These are phyloP conservation scores for Watsonalla binaria DNA, from an alignment of 2,888 invertebrate species.

Conservation along the genomic window DNA sequence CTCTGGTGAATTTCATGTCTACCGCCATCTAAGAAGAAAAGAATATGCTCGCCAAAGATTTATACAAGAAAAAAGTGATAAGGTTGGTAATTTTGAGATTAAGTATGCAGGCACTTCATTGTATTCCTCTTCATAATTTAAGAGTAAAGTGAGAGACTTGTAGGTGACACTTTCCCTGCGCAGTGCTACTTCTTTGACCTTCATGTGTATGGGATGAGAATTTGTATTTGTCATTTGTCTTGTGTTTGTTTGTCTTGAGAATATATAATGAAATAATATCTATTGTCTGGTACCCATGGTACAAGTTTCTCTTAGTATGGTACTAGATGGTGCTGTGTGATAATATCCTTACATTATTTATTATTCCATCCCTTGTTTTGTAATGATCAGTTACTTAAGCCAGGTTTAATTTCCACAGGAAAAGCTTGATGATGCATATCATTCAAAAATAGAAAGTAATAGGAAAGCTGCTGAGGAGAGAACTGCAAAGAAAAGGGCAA, in stretches of 20 bases:
- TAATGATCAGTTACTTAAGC: not conserved
- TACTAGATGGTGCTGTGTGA: too few relatives aligned
- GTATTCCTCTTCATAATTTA: not conserved
- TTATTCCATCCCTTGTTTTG: too few relatives aligned
- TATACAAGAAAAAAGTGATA: conserved; percentile 92
- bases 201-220: too few relatives aligned
- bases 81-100: conserved; percentile 64
- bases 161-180: too few relatives aligned
- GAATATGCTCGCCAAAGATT: conserved; percentile 97
- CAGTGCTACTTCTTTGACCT: too few relatives aligned
- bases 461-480: conserved; percentile 83
- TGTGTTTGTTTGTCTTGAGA: too few relatives aligned
- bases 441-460: conserved; percentile 88
- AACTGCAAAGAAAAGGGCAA: conserved; percentile 95
- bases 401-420: conserved; percentile 75
- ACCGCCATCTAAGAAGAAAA: conserved; percentile 95
- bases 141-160: too few relatives aligned
- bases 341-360: too few relatives aligned
- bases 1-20: conserved; percentile 99
- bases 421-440: conserved; percentile 89
- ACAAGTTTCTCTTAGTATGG: too few relatives aligned
- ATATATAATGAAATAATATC: too few relatives aligned
- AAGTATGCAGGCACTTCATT: not conserved
- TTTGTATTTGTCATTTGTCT: too few relatives aligned
- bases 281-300: too few relatives aligned